A percentile compares a stretch with the other conserved stretches of the same genome.
Evolutionary conservation across 1,140 invertebrate genomes (phyloP).

Genomic region (Drosophila saltans): DNA sequence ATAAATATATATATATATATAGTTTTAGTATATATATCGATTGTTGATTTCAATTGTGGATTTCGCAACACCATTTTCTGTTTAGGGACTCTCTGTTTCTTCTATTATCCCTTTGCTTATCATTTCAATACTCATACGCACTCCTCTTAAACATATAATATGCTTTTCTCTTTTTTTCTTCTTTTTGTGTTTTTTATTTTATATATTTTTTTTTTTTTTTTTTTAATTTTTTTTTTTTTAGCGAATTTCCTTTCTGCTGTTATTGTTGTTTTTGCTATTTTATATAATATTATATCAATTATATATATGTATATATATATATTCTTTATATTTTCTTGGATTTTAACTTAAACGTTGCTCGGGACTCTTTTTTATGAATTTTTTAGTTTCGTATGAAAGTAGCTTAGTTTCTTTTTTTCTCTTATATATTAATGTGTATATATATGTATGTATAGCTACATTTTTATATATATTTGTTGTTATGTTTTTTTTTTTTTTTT

Average conservation of each 20-base stretch:
- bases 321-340: neutral
- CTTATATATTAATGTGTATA: conserved; percentile 49
- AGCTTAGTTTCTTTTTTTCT: conserved; percentile 29
- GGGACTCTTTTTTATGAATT: conserved; percentile 17
- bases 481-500: conserved; percentile 57
- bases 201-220: conserved; percentile 40
- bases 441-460: conserved; percentile 39
- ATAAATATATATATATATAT: conserved; percentile 43
- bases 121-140: conserved; percentile 69
- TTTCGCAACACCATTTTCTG: conserved; percentile 22
- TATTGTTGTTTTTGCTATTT: conserved; percentile 30
- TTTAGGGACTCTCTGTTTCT: conserved; percentile 28
- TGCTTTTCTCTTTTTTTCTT: conserved; percentile 48
- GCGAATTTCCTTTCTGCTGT: conserved; percentile 38
- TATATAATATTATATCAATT: conserved; percentile 11
- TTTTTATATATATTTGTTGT: conserved; percentile 39
- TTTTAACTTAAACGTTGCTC: conserved; percentile 35
- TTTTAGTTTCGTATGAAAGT: conserved; percentile 14
- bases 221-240: conserved; percentile 29
- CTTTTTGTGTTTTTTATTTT: conserved; percentile 38
- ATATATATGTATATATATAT: neutral
- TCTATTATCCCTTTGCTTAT: conserved; percentile 51
- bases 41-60: conserved; percentile 55
- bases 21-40: conserved; percentile 28
- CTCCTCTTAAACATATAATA: conserved; percentile 64